Evolutionary conservation across 1,140 invertebrate species (phyloP), one percentile per base, ranked within the genome.

Genomic region (Drosophila kurseongensis): DNA sequence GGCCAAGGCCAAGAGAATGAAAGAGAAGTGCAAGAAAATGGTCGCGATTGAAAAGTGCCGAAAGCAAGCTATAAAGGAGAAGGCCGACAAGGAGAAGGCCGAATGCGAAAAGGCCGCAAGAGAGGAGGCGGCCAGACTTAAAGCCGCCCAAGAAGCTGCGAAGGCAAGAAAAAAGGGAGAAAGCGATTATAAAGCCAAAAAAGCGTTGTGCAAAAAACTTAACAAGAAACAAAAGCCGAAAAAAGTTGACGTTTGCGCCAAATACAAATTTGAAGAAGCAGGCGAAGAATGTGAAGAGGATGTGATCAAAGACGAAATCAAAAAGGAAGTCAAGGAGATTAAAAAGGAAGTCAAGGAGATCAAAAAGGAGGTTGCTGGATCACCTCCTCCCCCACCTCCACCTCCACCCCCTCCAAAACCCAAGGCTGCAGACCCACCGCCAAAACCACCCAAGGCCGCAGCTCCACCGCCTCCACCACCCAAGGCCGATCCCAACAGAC

Each of bases 21-120:
- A 38, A 10, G 18, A 23, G 10, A 23, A 48, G 35, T 68, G 50
- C 36, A 2, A 35, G 12, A 9, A 71, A 32, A 4, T 71, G 5
- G 29, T 7, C 0, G 29, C 67, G 8, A n/a, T n/a, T 1, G 45
- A 61, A 38, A 67, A 38, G 13, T 67, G 61, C 23, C 23, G 36
- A 4, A 6, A 40, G 13, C 6, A n/a, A 7, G 23, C 65, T 32
- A 10, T 52, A 44, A 60, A 56, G 18, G 12, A 44, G 3, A 29
- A 71, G 14, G 44, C 23, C 4, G 23, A 54, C 0, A 44, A 52
- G 38, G 18, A 41, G 1, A 48, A n/a, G 27, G 7, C 41, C 36
- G 18, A 45, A 12, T 41, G 58, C 16, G 29, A 32, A 10, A 75
- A 75, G 47, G 38, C 41, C 5, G 10, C 10, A 13, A 54, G 1